phyloP scores from a whole-genome alignment of 2,888 invertebrate genomes.

The Ennomos erosarius region DNA sequence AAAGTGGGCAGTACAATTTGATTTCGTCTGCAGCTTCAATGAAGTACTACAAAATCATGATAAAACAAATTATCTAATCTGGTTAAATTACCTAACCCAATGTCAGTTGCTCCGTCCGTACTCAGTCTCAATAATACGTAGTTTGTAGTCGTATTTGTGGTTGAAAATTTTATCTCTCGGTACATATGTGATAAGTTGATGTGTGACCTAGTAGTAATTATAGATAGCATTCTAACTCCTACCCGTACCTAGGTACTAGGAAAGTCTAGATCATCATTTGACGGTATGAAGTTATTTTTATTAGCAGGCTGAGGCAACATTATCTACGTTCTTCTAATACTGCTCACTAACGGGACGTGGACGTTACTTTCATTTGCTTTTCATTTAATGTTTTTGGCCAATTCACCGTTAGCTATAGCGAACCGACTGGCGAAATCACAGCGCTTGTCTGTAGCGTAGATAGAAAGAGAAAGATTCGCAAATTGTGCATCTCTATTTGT shows the following conservation, averaged over 20 bases:
- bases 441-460: conserved; percentile 42
- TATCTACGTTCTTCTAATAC: conserved; percentile 17
- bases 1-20: no score
- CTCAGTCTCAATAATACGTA: no score
- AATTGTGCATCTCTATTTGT: conserved; percentile 54
- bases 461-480: conserved; percentile 64
- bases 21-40: no score
- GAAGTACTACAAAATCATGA: no score
- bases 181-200: conserved; percentile 40
- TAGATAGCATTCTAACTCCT: conserved; percentile 46
- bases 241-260: no score
- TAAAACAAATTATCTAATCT: no score
- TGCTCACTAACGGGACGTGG: conserved; percentile 53
- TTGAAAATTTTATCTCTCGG: conserved; percentile 33
- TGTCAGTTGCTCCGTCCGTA: conserved; percentile 29
- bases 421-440: conserved; percentile 46
- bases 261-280: no score
- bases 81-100: conserved; percentile 23
- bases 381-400: conserved; percentile 67
- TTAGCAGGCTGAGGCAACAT: conserved; percentile 12
- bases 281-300: conserved; percentile 10
- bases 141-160: conserved; percentile 27
- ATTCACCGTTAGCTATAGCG: conserved; percentile 65
- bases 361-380: conserved; percentile 69
- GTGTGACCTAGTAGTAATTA: conserved; percentile 57